Percentiles rank a stretch among this genome's conserved stretches.
These are phyloP conservation scores for Pampusana beccarii DNA, from an alignment of 2,113 vertebrate genomes.

Conservation along the genomic window DNA sequence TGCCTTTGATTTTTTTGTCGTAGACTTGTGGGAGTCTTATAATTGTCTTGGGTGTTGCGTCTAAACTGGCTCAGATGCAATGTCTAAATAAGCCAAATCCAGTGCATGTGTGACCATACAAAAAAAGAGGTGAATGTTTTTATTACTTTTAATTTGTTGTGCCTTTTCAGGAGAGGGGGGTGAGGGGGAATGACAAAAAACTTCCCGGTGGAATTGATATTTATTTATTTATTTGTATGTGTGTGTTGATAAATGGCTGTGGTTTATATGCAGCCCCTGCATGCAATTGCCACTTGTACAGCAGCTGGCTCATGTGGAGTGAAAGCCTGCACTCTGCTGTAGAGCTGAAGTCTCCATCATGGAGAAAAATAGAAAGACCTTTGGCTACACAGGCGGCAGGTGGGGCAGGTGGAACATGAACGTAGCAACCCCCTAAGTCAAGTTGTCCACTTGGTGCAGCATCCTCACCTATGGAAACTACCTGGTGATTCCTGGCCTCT, in stretches of 20 bases:
- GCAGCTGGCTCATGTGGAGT: neutral
- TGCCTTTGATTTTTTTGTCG: neutral
- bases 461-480: neutral
- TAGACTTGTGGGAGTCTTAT: neutral
- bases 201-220: neutral
- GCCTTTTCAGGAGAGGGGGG: neutral
- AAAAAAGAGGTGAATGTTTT: neutral
- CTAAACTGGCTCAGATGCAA: neutral
- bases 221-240: neutral
- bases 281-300: accelerated
- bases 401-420: neutral
- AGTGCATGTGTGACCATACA: neutral
- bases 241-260: neutral
- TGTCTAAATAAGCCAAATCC: neutral
- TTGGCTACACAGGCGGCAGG: neutral
- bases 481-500: neutral
- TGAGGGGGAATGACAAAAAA: too few relatives aligned
- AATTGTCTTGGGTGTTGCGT: neutral
- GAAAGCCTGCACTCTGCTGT: slow-evolving; percentile 43
- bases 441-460: neutral
- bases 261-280: neutral
- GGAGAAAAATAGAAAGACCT: neutral
- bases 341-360: neutral
- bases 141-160: neutral
- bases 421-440: neutral